Base-by-base conservation (phyloP, 2,888 invertebrate species). In the Caenorhabditis imperialis region DNA sequence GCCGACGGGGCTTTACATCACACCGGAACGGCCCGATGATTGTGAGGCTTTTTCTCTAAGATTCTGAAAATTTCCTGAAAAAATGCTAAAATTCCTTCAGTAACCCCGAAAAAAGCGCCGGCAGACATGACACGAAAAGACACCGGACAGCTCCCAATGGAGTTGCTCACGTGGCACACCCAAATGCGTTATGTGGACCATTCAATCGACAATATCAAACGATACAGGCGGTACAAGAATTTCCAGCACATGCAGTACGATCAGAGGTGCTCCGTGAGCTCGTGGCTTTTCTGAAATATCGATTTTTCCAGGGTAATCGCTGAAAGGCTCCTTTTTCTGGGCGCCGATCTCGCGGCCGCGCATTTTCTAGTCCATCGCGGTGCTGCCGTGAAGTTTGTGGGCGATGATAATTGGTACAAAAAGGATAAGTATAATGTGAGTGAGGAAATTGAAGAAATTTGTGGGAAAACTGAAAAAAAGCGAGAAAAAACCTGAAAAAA, bases 261-360 rank as follows among this genome's bases (percentile, higher is more conserved):
- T 70, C 88, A 88, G 60, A 78, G 88, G 86, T 86, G 25, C 20
- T 45, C 23, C n/a, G n/a, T n/a, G n/a, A n/a, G n/a, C n/a, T n/a
- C n/a, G n/a, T n/a, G n/a, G n/a, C 35, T 47, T 57, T 54, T 18
- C 27, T 7, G 12, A 16, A 27, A 44, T 22, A 12, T 45, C 22
- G 23, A 45, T n/a, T 48, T 25, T 48, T 48, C 16, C 63, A 89
- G 89, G 44, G 88, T 86, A 62, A 75, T 85, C 48, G 77, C 84
- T 6, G 88, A 88, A 42, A 65, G 89, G 20, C 81, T 86, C 30
- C 54, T 86, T 20, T 83, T 84, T 30, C 79, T 90, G 37, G 96
- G 95, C 0, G 90, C 92, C 35, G 94, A 97, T 88, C 89, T 97
- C 78, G 94, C 94, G 1, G 92, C 94, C 0, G 92, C 96, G 8